phyloP scores from a whole-genome alignment of 2,797 vertebrate genomes.

The Rhinichthys osculus region DNA sequence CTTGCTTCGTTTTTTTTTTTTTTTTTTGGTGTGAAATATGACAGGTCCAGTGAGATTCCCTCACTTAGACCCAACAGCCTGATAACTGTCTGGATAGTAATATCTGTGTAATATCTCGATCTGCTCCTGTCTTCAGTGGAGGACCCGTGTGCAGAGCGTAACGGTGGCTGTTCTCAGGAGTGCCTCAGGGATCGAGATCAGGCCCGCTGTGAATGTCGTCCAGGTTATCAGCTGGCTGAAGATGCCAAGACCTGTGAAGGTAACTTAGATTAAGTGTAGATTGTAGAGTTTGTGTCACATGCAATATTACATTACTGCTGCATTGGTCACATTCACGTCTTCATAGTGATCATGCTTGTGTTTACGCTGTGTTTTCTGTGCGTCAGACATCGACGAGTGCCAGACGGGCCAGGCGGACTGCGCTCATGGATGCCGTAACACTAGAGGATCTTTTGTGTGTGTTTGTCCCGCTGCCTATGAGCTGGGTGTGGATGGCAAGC shows the following conservation, averaged over 20 bases:
- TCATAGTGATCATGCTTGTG: background rate
- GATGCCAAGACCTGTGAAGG: conserved; percentile 87
- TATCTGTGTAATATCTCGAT: background rate
- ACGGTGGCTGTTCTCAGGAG: conserved; percentile 89
- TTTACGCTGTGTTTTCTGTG: conserved; percentile 44
- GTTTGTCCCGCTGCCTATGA: conserved; percentile 89
- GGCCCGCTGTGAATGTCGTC: conserved; percentile 82
- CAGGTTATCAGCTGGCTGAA: conserved; percentile 80
- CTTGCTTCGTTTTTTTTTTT: background rate
- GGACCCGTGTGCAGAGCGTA: conserved; percentile 81
- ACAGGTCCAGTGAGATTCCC: background rate
- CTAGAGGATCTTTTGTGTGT: conserved; percentile 87
- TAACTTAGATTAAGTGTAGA: conserved; percentile 56
- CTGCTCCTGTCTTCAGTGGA: conserved; percentile 75
- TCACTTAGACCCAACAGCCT: too few species aligned
- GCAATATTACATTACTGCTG: background rate
- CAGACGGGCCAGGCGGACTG: conserved; percentile 77
- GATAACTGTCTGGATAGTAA: background rate
- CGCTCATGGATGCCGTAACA: conserved; percentile 91
- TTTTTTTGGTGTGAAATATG: background rate
- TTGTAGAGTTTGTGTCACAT: background rate
- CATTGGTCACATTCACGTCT: background rate
- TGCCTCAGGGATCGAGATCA: conserved; percentile 79
- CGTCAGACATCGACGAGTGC: conserved; percentile 90
- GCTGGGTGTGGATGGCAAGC: conserved; percentile 87